Percentiles rank a stretch among this genome's conserved stretches.
These are phyloP conservation scores for Catharus ustulatus DNA, from an alignment of 2,797 vertebrate genomes.

Conservation along the genomic window DNA sequence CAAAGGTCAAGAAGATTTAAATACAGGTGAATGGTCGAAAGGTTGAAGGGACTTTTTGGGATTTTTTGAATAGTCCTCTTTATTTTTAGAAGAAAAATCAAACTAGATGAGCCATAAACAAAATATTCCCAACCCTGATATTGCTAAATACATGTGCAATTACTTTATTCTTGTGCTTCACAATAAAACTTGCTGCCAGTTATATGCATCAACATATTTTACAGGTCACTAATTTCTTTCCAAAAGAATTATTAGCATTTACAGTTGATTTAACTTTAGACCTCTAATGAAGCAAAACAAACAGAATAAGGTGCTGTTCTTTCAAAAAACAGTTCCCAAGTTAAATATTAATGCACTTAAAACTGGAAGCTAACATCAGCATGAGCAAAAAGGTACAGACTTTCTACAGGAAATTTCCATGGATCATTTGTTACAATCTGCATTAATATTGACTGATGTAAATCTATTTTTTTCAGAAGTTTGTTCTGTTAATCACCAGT, in stretches of 20 bases:
- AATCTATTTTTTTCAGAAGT: not conserved
- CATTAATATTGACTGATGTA: not conserved
- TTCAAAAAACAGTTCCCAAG: conserved; percentile 34
- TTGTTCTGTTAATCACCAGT: not conserved
- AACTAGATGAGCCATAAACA: not conserved
- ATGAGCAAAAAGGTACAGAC: not conserved
- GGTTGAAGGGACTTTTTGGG: not conserved
- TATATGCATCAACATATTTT: conserved; percentile 27
- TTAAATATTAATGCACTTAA: conserved; percentile 49
- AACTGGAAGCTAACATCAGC: not conserved
- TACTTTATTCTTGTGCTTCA: not conserved
- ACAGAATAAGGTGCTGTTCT: conserved; percentile 8
- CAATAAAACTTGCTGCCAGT: conserved; percentile 1
- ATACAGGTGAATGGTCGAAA: not conserved
- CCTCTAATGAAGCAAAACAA: conserved; percentile 52
- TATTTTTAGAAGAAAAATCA: not conserved
- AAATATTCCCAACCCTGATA: not conserved
- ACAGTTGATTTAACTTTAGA: conserved; percentile 36
- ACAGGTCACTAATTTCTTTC: conserved; percentile 39
- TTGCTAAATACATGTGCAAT: not conserved
- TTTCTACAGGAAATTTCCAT: not conserved
- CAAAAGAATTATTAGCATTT: conserved; percentile 44
- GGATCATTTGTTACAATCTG: not conserved
- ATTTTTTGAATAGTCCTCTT: not conserved
- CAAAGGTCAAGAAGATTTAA: not conserved